phyloP scores from a whole-genome alignment of 92 coral and sea anemone genomes.

The Virgularia gustaviana region DNA sequence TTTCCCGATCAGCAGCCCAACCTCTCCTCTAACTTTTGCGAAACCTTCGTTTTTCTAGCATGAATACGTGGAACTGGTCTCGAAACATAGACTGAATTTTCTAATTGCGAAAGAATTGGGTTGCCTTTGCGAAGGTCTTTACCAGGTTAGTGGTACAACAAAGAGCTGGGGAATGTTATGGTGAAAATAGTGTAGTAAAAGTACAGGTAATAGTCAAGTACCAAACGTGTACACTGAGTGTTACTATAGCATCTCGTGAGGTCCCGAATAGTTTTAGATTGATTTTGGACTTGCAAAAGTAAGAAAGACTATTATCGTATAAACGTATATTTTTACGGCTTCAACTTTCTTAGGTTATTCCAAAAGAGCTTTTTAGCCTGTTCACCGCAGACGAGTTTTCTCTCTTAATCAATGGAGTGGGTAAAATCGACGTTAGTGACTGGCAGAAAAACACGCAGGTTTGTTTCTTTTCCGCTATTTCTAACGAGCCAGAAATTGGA shows the following conservation, averaged over 20 bases:
- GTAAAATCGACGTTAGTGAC: constrained; percentile 77
- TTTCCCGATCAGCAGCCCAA: no score
- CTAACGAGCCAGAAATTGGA: background rate
- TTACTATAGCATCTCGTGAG: no score
- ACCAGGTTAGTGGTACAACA: constrained; percentile 82
- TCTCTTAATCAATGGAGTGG: constrained; percentile 71
- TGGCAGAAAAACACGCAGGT: constrained; percentile 78
- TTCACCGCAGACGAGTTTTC: constrained; percentile 97
- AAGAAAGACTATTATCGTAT: no score
- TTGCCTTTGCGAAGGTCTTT: constrained; percentile 66
- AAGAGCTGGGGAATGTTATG: no score
- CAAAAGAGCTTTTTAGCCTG: constrained; percentile 64
- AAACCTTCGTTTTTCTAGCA: no score
- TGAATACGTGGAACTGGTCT: constrained; percentile 69
- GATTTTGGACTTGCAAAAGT: no score
- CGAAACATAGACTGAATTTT: constrained; percentile 67
- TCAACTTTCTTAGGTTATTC: constrained; percentile 71
- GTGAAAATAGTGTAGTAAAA: no score
- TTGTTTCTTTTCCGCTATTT: constrained; percentile 10
- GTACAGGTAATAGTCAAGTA: no score
- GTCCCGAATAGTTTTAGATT: no score
- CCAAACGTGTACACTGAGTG: no score
- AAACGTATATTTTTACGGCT: no score
- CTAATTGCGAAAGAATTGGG: constrained; percentile 69
- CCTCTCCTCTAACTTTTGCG: no score